These are phyloP conservation scores for Ochlodes sylvanus DNA, from an alignment of 2,888 invertebrate genomes.

Conservation along the genomic window DNA sequence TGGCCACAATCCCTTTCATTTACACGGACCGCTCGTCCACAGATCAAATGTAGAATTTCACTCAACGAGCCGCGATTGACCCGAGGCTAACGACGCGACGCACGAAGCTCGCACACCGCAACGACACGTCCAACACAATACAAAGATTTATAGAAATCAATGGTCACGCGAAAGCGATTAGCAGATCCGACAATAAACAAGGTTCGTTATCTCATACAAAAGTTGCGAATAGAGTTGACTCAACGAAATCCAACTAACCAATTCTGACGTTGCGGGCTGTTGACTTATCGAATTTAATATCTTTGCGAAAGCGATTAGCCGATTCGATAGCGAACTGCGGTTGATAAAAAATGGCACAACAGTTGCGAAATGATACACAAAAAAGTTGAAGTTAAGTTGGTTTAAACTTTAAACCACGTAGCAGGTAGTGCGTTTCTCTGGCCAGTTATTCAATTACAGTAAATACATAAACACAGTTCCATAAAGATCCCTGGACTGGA, in stretches of 20 bases:
- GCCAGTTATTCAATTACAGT: conserved; percentile 6
- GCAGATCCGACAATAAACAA: conserved; percentile 8
- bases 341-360: conserved; percentile 1
- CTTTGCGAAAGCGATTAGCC: conserved; percentile 8
- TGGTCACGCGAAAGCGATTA: conserved; percentile 16
- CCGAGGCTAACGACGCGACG: conserved; percentile 27
- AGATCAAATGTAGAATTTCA: conserved; percentile 65
- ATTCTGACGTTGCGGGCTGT: not conserved
- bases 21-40: conserved; percentile 55
- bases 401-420: not conserved
- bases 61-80: conserved; percentile 55
- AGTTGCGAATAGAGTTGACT: conserved; percentile 1
- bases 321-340: conserved; percentile 1
- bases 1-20: conserved; percentile 69
- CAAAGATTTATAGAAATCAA: conserved; percentile 24
- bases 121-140: conserved; percentile 20
- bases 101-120: conserved; percentile 9
- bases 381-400: no score
- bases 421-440: not conserved
- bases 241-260: conserved; percentile 4
- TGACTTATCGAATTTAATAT: conserved; percentile 2
- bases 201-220: not conserved
- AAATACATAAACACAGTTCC: conserved; percentile 8
- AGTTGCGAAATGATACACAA: not conserved
- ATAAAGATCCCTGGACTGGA: conserved; percentile 1